Percentiles rank a stretch among this genome's conserved stretches.
Conservation (phyloP, 92 coral and sea anemone species). For the Nematostella vectensis region DNA sequence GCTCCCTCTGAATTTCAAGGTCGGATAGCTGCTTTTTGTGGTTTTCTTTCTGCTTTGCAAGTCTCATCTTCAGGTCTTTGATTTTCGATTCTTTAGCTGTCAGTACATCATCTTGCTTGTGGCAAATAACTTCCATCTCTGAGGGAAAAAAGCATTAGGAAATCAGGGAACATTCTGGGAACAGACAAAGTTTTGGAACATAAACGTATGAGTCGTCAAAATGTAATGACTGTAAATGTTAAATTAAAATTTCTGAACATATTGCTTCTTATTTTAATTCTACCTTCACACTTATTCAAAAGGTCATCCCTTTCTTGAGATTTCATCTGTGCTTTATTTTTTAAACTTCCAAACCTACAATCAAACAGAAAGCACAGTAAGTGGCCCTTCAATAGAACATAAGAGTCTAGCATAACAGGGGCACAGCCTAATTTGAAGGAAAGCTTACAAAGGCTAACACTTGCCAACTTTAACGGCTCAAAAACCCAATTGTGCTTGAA, state of each 20-base stretch:
- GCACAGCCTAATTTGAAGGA: too few species aligned
- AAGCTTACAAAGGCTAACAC: too few species aligned
- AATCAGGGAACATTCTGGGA: too few species aligned
- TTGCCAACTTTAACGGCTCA: too few species aligned
- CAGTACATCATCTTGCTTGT: conserved; percentile 82
- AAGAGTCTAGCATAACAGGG: too few species aligned
- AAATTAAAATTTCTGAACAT: too few species aligned
- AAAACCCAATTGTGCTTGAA: too few species aligned
- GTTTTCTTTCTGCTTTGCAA: conserved; percentile 74
- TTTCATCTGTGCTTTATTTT: conserved; percentile 68
- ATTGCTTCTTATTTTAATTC: not conserved
- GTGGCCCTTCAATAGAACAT: too few species aligned
- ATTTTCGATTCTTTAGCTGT: conserved; percentile 92
- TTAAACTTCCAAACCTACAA: conserved; percentile 74
- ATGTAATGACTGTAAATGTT: too few species aligned
- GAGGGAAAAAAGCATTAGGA: conserved; percentile 3
- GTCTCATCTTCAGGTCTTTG: conserved; percentile 72
- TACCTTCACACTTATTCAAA: conserved; percentile 85
- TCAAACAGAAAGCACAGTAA: conserved; percentile 2
- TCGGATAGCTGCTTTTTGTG: conserved; percentile 84
- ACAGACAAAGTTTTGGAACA: not conserved
- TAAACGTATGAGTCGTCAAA: not conserved
- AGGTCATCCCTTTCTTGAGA: conserved; percentile 58
- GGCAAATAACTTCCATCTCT: conserved; percentile 94
- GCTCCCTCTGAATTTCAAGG: conserved; percentile 81